Percentiles rank a stretch among this genome's conserved stretches.
Conservation (phyloP, 2,888 invertebrate species). For the Ceriagrion tenellum region DNA sequence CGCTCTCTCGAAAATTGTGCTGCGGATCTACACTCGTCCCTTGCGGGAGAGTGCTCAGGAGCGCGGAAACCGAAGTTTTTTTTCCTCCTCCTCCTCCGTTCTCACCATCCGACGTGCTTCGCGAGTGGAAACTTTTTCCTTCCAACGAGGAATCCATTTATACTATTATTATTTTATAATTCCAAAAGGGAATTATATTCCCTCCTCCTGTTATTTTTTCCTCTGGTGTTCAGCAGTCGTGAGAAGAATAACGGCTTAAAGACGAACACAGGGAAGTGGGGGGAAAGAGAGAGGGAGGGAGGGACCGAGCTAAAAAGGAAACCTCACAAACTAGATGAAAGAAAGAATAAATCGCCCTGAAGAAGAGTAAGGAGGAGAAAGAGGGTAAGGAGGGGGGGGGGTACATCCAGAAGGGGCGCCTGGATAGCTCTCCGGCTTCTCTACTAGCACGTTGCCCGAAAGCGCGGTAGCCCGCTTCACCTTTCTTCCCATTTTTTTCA, state of each 20-base stretch:
- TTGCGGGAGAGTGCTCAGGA: too few relatives aligned
- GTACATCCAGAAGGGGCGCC: not conserved
- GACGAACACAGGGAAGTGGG: not conserved
- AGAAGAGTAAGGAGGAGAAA: too few relatives aligned
- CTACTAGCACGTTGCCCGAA: not conserved
- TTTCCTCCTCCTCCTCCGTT: too few relatives aligned
- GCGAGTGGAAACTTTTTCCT: not conserved
- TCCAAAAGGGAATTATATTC: not conserved
- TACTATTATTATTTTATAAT: not conserved
- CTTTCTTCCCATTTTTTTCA: not conserved
- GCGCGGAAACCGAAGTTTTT: too few relatives aligned
- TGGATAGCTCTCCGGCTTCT: too few relatives aligned
- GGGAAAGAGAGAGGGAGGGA: not conserved
- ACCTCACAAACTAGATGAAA: not conserved
- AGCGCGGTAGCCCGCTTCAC: not conserved
- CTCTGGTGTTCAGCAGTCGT: too few relatives aligned
- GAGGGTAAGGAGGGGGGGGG: not conserved
- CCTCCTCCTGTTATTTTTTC: not conserved
- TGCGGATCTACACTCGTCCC: too few relatives aligned
- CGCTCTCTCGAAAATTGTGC: too few relatives aligned
- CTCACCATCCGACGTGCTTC: not conserved
- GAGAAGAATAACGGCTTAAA: too few relatives aligned
- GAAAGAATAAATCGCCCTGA: not conserved
- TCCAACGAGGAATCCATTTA: not conserved
- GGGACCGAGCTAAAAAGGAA: not conserved